A percentile compares a stretch with the other conserved stretches of the same genome.
These are phyloP conservation scores for Stichodactyla helianthus DNA, from an alignment of 64 coral and sea anemone species.

Conservation along the genomic window DNA sequence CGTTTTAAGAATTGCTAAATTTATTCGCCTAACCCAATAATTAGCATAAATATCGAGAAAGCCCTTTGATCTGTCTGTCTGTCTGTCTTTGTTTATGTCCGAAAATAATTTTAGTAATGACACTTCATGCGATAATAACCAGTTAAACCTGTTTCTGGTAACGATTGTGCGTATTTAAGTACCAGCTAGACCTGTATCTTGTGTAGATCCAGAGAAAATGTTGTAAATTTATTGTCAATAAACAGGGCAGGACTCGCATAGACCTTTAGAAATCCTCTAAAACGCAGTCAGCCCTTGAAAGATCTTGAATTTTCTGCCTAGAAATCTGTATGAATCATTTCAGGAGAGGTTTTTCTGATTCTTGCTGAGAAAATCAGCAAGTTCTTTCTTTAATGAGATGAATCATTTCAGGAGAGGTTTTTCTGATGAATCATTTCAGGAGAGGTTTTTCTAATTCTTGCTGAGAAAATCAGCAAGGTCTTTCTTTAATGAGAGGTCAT, in stretches of 20 bases:
- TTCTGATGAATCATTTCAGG: no score
- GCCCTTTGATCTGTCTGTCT: background rate
- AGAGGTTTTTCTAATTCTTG: background rate
- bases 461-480: background rate
- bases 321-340: no score
- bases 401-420: no score
- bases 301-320: no score
- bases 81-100: constrained; percentile 1
- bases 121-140: background rate
- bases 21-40: no score
- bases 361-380: background rate
- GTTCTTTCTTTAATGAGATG: background rate
- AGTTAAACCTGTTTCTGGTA: background rate
- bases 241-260: background rate
- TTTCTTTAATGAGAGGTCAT: background rate
- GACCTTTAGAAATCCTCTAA: no score
- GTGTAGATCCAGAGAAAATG: background rate
- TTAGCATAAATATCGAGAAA: no score
- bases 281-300: no score
- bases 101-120: background rate
- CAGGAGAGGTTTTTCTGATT: no score
- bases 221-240: background rate
- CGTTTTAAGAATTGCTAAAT: no score
- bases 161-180: background rate
- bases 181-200: background rate